These are phyloP conservation scores for Mythimna vitellina DNA, from an alignment of 2,888 invertebrate genomes.

Conservation along the genomic window DNA sequence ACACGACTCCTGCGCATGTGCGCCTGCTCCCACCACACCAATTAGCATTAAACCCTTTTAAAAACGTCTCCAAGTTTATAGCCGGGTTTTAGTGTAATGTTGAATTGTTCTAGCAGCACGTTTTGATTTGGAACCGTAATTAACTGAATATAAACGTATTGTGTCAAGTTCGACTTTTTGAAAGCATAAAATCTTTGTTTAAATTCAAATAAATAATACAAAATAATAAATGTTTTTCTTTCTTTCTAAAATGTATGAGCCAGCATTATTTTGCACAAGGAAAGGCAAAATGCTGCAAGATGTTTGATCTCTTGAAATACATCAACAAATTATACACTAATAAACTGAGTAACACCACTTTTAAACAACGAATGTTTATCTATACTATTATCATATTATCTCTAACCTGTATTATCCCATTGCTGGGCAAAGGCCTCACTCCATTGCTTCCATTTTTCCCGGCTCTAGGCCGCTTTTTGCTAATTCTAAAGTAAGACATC, in stretches of 20 bases:
- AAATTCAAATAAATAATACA: neutral
- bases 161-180: neutral
- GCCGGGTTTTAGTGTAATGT: conserved; percentile 52
- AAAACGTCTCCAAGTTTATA: conserved; percentile 60
- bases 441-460: no score
- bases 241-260: no score
- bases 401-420: no score
- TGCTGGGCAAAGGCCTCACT: no score
- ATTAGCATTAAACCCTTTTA: conserved; percentile 81
- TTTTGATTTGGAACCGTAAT: conserved; percentile 30
- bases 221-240: neutral
- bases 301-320: neutral
- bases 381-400: no score
- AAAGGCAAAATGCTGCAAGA: neutral
- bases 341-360: neutral
- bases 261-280: neutral
- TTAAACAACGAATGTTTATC: no score
- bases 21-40: conserved; percentile 75
- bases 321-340: neutral
- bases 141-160: conserved; percentile 7
- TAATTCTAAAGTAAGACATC: no score
- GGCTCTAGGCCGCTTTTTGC: no score
- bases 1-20: conserved; percentile 84
- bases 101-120: conserved; percentile 48
- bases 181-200: no score